These are phyloP conservation scores for Caenorhabditis wallacei DNA, from an alignment of 2,888 invertebrate species.

Conservation along the genomic window DNA sequence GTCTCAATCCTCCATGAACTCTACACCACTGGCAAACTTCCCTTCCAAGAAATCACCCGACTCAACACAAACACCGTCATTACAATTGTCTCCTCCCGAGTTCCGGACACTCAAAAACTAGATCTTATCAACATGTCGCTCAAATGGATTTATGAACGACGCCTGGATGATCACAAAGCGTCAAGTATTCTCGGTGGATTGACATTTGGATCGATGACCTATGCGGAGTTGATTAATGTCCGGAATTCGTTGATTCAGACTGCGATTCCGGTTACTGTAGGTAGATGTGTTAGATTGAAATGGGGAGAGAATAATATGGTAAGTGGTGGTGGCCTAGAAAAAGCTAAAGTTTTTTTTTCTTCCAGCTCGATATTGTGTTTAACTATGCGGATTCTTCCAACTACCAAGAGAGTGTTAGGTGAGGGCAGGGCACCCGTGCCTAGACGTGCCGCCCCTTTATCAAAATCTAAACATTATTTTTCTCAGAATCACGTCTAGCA, in stretches of 20 bases:
- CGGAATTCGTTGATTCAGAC: conserved; percentile 45
- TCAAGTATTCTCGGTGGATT: conserved; percentile 26
- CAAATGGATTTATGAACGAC: conserved; percentile 56
- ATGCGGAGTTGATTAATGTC: conserved; percentile 23
- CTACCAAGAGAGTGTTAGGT: neutral
- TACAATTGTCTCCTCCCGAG: conserved; percentile 38
- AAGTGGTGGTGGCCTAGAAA: neutral
- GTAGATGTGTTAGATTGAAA: conserved; percentile 46
- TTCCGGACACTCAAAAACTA: conserved; percentile 38
- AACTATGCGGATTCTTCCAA: conserved; percentile 22
- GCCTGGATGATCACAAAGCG: conserved; percentile 34
- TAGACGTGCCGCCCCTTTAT: too few relatives aligned
- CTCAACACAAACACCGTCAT: conserved; percentile 37
- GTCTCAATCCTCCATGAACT: conserved; percentile 35
- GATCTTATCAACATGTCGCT: conserved; percentile 50
- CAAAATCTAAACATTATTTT: neutral
- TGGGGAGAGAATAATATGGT: conserved; percentile 24
- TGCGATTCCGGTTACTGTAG: conserved; percentile 37
- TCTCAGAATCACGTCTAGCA: neutral
- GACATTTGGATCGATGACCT: conserved; percentile 52
- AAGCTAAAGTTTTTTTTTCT: neutral
- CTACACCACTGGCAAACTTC: neutral
- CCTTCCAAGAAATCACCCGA: conserved; percentile 28
- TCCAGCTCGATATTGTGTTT: conserved; percentile 43
- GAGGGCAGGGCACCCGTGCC: too few relatives aligned